Percentiles rank a stretch among this genome's conserved stretches.
Conservation (phyloP, 2,888 invertebrate species). For the Nesidiocoris tenuis region DNA sequence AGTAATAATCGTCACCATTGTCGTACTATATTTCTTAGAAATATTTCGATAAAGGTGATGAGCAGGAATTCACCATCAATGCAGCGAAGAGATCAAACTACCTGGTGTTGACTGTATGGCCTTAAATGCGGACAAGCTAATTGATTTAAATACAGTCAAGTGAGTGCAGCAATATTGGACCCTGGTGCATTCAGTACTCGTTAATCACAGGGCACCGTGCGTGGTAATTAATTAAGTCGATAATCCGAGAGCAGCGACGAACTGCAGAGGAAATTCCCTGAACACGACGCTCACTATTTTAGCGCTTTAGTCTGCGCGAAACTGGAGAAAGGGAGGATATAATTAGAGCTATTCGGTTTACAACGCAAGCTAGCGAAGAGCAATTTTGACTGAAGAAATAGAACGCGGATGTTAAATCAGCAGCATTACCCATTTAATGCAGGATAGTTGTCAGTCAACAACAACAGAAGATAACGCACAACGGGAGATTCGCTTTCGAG, state of each 20-base stretch:
- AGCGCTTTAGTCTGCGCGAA: neutral
- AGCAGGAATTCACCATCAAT: too few relatives aligned
- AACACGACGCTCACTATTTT: neutral
- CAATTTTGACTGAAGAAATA: too few relatives aligned
- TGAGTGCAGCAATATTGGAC: slow-evolving; percentile 35
- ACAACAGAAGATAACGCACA: too few relatives aligned
- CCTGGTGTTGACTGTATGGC: neutral
- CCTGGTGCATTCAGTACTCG: slow-evolving; percentile 10
- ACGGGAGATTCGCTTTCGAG: too few relatives aligned
- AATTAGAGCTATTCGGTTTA: neutral
- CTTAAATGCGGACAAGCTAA: slow-evolving; percentile 29
- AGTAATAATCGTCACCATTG: neutral
- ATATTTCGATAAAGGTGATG: too few relatives aligned
- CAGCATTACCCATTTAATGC: too few relatives aligned
- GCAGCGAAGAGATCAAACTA: neutral
- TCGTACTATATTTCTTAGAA: neutral
- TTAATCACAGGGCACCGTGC: slow-evolving; percentile 37
- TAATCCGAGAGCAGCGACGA: slow-evolving; percentile 32
- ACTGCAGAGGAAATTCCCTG: neutral
- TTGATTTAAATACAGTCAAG: slow-evolving; percentile 40
- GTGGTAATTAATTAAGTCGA: slow-evolving; percentile 35
- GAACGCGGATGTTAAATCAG: too few relatives aligned
- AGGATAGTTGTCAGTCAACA: too few relatives aligned
- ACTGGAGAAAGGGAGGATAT: neutral
- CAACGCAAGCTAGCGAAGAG: neutral